phyloP scores from a whole-genome alignment of 1,140 invertebrate genomes.

The Samia ricini region DNA sequence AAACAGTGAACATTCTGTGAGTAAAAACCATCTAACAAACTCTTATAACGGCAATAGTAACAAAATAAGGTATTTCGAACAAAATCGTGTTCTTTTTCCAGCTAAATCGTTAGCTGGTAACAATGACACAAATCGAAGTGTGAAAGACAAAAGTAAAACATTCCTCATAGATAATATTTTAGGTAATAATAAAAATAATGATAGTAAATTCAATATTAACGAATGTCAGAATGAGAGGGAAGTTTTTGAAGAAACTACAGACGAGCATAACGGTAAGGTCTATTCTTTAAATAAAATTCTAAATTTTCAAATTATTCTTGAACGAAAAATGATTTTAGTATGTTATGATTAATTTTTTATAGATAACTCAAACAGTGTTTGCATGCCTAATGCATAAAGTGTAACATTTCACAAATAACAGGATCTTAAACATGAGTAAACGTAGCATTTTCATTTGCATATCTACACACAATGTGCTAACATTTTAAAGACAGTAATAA shows the following conservation, averaged over 20 bases:
- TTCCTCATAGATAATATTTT: slow-evolving; percentile 72
- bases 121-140: slow-evolving; percentile 31
- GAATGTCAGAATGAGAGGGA: slow-evolving; percentile 31
- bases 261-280: slow-evolving; percentile 64
- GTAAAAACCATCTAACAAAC: slow-evolving; percentile 24
- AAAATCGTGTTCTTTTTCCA: slow-evolving; percentile 30
- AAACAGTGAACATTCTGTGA: slow-evolving; percentile 45
- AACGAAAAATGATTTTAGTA: no score
- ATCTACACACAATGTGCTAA: no score
- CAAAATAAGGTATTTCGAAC: slow-evolving; percentile 35
- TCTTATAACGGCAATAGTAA: slow-evolving; percentile 24
- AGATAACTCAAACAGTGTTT: no score
- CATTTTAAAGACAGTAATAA: no score
- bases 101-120: slow-evolving; percentile 33
- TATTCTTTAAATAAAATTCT: no score
- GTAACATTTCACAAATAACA: no score
- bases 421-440: no score
- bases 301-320: no score
- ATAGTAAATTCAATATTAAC: slow-evolving; percentile 20
- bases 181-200: slow-evolving; percentile 52
- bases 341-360: no score
- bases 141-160: slow-evolving; percentile 56
- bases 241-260: slow-evolving; percentile 49
- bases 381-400: no score
- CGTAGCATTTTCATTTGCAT: no score